These are phyloP conservation scores for Progne subis DNA, from an alignment of 2,113 vertebrate genomes.

Conservation along the genomic window DNA sequence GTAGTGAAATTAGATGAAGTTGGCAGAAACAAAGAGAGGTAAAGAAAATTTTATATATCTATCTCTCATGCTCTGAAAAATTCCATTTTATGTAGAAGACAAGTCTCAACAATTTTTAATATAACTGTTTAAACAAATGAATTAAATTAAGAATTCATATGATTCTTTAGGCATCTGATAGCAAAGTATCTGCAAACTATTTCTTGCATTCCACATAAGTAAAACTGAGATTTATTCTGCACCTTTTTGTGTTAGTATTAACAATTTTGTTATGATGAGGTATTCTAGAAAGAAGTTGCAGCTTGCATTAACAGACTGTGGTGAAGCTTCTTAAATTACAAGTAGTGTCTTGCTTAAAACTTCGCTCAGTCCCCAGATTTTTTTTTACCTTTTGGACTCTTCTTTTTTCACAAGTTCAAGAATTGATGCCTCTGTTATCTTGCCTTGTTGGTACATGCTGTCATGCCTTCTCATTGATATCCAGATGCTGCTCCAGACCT, in stretches of 20 bases:
- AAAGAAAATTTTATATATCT: neutral
- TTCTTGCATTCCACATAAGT: neutral
- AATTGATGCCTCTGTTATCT: neutral
- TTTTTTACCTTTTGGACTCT: neutral
- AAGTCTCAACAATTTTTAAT: neutral
- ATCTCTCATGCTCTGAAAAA: neutral
- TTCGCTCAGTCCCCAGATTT: neutral
- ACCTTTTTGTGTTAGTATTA: neutral
- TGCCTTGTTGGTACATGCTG: neutral
- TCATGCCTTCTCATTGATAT: neutral
- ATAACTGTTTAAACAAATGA: neutral
- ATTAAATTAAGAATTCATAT: neutral
- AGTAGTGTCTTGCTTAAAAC: neutral
- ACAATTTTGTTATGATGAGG: neutral
- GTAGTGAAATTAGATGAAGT: neutral
- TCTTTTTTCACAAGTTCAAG: neutral
- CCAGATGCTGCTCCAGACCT: neutral
- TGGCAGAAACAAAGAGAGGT: neutral
- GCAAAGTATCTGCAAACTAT: neutral
- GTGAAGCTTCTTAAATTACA: neutral
- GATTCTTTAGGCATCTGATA: neutral
- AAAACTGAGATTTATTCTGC: neutral
- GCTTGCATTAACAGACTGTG: neutral
- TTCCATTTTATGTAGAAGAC: neutral
- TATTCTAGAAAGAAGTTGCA: neutral